phyloP scores from a whole-genome alignment of 2,113 vertebrate genomes.

The Lagopus leucura region DNA sequence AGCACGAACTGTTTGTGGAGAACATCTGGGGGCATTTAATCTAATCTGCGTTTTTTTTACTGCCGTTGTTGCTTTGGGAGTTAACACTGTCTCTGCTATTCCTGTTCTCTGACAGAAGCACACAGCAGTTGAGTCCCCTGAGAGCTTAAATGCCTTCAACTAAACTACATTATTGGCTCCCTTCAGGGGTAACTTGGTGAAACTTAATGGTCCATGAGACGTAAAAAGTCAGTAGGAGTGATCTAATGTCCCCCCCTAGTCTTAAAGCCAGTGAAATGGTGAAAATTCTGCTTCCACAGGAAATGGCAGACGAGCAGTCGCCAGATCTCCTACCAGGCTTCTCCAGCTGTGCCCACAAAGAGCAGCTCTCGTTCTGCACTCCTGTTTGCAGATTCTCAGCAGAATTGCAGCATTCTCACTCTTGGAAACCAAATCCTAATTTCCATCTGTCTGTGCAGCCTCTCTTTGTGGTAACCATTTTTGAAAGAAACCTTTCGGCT shows the following conservation, averaged over 20 bases:
- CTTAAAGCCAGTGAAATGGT: slow-evolving; percentile 60
- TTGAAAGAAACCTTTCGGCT: not conserved
- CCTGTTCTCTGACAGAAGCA: slow-evolving; percentile 3
- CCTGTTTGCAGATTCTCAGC: not conserved
- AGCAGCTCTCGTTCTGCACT: slow-evolving; percentile 24
- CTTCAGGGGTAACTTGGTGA: slow-evolving; percentile 52
- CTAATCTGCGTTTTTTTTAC: slow-evolving; percentile 47
- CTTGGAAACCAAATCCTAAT: slow-evolving; percentile 16
- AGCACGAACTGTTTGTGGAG: not conserved
- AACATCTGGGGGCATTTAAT: slow-evolving; percentile 21
- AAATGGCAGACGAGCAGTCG: slow-evolving; percentile 27
- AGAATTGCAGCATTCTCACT: slow-evolving; percentile 20
- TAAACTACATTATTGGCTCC: slow-evolving; percentile 39
- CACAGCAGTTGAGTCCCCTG: slow-evolving; percentile 3
- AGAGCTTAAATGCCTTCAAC: slow-evolving; percentile 2
- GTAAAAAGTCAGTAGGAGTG: slow-evolving; percentile 59
- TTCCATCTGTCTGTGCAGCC: not conserved
- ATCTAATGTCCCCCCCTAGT: slow-evolving; percentile 57
- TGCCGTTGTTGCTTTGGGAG: not conserved
- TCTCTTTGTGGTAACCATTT: not conserved
- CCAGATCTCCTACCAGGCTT: slow-evolving; percentile 26
- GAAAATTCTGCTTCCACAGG: slow-evolving; percentile 42
- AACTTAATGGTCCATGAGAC: slow-evolving; percentile 56
- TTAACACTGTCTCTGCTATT: not conserved
- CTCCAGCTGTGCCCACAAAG: not conserved